These are phyloP conservation scores for Drosophila jambulina DNA, from an alignment of 1,140 invertebrate genomes.

Conservation along the genomic window DNA sequence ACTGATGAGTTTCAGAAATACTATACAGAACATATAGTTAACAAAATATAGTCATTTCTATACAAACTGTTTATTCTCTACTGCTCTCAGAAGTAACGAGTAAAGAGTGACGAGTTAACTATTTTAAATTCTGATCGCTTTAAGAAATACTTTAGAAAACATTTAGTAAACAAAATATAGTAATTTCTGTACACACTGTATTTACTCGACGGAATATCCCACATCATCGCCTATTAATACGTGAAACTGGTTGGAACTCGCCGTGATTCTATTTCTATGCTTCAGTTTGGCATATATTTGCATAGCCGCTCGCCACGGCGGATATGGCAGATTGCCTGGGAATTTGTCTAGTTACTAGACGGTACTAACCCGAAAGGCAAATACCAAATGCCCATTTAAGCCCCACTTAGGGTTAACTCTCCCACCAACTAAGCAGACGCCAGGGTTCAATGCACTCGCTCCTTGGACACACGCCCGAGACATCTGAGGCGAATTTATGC, in stretches of 20 bases:
- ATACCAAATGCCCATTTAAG: slow-evolving; percentile 1
- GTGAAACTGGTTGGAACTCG: slow-evolving; percentile 28
- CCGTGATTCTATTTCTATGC: slow-evolving; percentile 35
- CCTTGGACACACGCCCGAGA: slow-evolving; percentile 15
- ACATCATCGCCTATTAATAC: slow-evolving; percentile 66
- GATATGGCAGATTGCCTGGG: slow-evolving; percentile 30
- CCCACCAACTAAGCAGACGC: background rate
- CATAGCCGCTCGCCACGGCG: slow-evolving; percentile 42
- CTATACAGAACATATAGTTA: too few relatives aligned
- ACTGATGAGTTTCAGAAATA: too few relatives aligned
- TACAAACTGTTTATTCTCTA: too few relatives aligned
- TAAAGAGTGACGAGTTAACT: background rate
- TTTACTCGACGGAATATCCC: background rate
- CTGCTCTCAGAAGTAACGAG: background rate
- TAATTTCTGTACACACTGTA: background rate
- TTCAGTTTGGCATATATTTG: slow-evolving; percentile 64
- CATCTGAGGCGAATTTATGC: slow-evolving; percentile 21
- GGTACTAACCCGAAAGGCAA: slow-evolving; percentile 44
- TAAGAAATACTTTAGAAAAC: background rate
- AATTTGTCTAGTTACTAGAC: slow-evolving; percentile 6
- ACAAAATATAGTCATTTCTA: too few relatives aligned
- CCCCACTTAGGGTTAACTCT: background rate
- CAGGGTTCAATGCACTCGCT: slow-evolving; percentile 49
- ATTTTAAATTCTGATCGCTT: background rate
- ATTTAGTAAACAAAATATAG: background rate